A percentile compares a stretch with the other conserved stretches of the same genome.
phyloP scores from a whole-genome alignment of 2,888 invertebrate species.

The Napeogenes sylphis region DNA sequence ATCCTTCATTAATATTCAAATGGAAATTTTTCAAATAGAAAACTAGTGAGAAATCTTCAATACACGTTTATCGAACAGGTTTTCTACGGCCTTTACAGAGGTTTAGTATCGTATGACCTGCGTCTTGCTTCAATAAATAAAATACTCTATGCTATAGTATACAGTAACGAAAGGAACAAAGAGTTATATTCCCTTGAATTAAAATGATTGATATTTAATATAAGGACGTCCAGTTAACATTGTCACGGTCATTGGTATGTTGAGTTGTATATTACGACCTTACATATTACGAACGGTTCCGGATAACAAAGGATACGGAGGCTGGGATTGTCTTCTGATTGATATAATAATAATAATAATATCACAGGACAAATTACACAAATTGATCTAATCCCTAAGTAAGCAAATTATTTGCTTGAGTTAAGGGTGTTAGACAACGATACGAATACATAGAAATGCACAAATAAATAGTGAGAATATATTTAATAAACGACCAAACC shows the following conservation, averaged over 20 bases:
- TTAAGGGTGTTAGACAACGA: too few relatives aligned
- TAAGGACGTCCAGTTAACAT: slow-evolving; percentile 31
- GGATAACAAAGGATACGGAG: neutral
- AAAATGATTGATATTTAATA: slow-evolving; percentile 15
- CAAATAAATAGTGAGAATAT: too few relatives aligned
- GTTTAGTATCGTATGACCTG: slow-evolving; percentile 20
- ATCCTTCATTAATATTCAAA: slow-evolving; percentile 15
- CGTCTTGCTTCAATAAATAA: slow-evolving; percentile 1
- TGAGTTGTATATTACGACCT: slow-evolving; percentile 8
- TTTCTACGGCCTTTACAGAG: slow-evolving; percentile 30
- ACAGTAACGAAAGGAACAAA: neutral
- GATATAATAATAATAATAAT: neutral
- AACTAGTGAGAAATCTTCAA: slow-evolving; percentile 17
- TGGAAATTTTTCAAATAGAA: slow-evolving; percentile 34
- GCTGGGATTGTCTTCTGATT: neutral
- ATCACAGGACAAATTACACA: too few relatives aligned
- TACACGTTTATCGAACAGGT: slow-evolving; percentile 32
- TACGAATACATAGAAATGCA: too few relatives aligned
- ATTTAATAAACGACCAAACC: too few relatives aligned
- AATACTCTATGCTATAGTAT: slow-evolving; percentile 11
- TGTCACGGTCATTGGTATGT: slow-evolving; percentile 32
- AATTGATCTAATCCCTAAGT: too few relatives aligned
- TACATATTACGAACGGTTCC: slow-evolving; percentile 1
- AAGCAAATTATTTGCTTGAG: too few relatives aligned
- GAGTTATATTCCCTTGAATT: slow-evolving; percentile 9